Percentiles rank a stretch among this genome's conserved stretches.
phyloP scores from a whole-genome alignment of 1,140 invertebrate species.

The Bombus superbus region DNA sequence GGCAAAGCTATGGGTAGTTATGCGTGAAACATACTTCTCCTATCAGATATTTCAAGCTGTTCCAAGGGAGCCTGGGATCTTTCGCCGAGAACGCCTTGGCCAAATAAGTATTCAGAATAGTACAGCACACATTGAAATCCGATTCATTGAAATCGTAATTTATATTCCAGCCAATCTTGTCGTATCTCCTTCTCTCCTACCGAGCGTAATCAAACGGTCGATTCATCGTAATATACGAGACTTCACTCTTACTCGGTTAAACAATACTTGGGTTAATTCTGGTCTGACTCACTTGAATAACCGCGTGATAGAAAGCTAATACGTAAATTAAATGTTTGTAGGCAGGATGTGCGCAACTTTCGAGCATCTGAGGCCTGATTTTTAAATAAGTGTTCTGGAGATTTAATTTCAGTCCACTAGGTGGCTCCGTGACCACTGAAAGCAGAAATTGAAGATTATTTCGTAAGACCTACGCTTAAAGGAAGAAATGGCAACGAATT shows the following conservation, averaged over 20 bases:
- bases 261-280: background rate
- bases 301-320: conserved; percentile 95
- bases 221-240: background rate
- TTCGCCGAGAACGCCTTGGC: conserved; percentile 86
- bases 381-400: conserved; percentile 94
- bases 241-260: background rate
- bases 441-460: conserved; percentile 21
- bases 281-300: conserved; percentile 87
- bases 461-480: background rate
- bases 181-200: conserved; percentile 94
- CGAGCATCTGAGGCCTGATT: conserved; percentile 87
- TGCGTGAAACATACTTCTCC: conserved; percentile 87
- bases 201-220: background rate
- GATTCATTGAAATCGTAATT: conserved; percentile 96
- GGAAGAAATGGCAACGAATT: background rate
- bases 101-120: conserved; percentile 92
- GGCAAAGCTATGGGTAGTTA: background rate
- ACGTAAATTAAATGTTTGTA: conserved; percentile 92
- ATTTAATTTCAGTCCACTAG: conserved; percentile 94
- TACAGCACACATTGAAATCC: conserved; percentile 93
- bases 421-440: conserved; percentile 93
- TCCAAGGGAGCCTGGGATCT: conserved; percentile 90
- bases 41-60: conserved; percentile 94
- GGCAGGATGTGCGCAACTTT: conserved; percentile 88
- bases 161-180: conserved; percentile 97